These are phyloP conservation scores for Pseudococcus jackbeardsleyi DNA, from an alignment of 2,888 invertebrate genomes.

Conservation along the genomic window DNA sequence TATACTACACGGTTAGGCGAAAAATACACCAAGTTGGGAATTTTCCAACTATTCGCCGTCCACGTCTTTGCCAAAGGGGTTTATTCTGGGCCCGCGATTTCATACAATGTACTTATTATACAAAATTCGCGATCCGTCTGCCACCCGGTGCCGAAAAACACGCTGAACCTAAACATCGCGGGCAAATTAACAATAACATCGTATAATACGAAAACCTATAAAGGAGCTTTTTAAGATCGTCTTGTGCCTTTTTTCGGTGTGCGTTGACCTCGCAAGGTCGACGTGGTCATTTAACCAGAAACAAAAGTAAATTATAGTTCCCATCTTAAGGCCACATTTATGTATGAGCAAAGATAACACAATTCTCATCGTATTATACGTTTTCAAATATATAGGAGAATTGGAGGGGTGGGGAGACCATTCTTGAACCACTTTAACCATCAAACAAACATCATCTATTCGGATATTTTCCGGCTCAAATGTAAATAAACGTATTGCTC, in stretches of 20 bases:
- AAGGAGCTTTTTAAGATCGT: not conserved
- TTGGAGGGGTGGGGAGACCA: too few relatives aligned
- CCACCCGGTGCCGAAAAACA: not conserved
- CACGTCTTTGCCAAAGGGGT: slow-evolving; percentile 21
- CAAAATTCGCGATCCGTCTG: not conserved
- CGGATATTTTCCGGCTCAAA: not conserved
- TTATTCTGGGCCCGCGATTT: slow-evolving; percentile 13
- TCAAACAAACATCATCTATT: not conserved
- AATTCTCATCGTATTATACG: not conserved
- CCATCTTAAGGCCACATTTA: not conserved
- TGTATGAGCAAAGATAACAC: not conserved
- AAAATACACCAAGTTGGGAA: slow-evolving; percentile 43
- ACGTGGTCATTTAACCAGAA: slow-evolving; percentile 1
- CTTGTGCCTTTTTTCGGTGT: not conserved
- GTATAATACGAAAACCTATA: not conserved
- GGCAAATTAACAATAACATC: not conserved
- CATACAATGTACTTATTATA: slow-evolving; percentile 8
- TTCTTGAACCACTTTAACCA: not conserved
- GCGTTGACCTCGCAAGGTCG: not conserved
- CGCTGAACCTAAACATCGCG: not conserved
- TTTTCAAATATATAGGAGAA: not conserved
- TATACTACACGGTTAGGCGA: not conserved
- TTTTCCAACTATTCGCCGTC: slow-evolving; percentile 45
- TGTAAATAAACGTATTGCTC: slow-evolving; percentile 20
- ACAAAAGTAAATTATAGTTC: not conserved